Percentiles rank a stretch among this genome's conserved stretches.
These are phyloP conservation scores for Cyclargus thomasi DNA, from an alignment of 1,140 invertebrate genomes.

Conservation along the genomic window DNA sequence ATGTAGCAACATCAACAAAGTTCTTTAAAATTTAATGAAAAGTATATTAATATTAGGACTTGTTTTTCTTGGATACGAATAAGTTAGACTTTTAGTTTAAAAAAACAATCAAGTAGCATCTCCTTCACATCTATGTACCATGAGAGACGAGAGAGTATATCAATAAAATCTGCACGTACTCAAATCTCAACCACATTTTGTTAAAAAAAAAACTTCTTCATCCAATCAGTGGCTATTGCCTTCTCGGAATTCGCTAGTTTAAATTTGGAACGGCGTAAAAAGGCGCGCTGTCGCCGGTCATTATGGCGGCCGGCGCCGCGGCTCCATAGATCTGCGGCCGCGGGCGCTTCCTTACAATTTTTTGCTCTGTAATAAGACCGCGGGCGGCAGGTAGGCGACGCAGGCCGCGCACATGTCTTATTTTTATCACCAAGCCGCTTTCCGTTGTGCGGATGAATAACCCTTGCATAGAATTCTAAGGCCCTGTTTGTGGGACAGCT, in stretches of 20 bases:
- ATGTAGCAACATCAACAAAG: too few species aligned
- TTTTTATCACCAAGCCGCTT: not conserved
- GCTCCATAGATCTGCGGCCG: slow-evolving; percentile 63
- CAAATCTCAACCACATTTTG: not conserved
- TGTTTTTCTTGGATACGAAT: too few species aligned
- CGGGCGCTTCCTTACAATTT: slow-evolving; percentile 60
- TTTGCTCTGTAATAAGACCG: slow-evolving; percentile 67
- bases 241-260: not conserved
- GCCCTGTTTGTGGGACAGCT: slow-evolving; percentile 17
- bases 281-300: not conserved
- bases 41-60: too few species aligned
- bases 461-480: slow-evolving; percentile 34
- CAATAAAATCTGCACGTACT: not conserved
- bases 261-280: not conserved
- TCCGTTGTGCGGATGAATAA: slow-evolving; percentile 16
- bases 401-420: slow-evolving; percentile 20
- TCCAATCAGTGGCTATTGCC: not conserved
- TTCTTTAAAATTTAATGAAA: too few species aligned
- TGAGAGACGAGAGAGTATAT: too few species aligned
- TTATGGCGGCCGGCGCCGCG: slow-evolving; percentile 43
- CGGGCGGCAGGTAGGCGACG: slow-evolving; percentile 56
- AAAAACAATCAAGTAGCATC: too few species aligned
- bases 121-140: too few species aligned
- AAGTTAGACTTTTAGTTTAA: too few species aligned
- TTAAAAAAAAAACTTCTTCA: not conserved